Conservation (phyloP, 2,113 vertebrate species). For the Pyrgilauda ruficollis region DNA sequence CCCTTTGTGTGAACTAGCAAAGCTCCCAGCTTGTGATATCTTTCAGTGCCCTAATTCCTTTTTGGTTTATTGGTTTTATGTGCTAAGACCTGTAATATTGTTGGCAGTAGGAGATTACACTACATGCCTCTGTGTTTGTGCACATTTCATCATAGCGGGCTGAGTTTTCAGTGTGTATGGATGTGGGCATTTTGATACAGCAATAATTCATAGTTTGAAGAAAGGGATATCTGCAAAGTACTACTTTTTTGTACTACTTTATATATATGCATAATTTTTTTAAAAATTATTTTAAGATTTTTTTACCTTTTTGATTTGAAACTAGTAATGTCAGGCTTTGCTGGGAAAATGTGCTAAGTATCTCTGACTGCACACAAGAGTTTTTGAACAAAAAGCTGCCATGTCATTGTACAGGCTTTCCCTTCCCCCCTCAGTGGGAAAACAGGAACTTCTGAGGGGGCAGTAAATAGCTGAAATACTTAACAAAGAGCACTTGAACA, state of each 20-base stretch:
- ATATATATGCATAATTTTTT: not conserved
- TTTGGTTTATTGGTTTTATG: not conserved
- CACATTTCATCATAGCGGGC: not conserved
- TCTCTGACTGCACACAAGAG: not conserved
- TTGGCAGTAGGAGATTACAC: not conserved
- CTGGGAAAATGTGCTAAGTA: not conserved
- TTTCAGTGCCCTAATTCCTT: not conserved
- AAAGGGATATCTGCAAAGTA: not conserved
- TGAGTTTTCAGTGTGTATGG: not conserved
- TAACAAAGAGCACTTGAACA: constrained; percentile 4
- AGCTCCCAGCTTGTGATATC: not conserved
- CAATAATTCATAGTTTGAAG: not conserved
- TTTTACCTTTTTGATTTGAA: not conserved
- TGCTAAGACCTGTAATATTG: not conserved
- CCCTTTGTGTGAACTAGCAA: not conserved
- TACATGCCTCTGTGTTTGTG: not conserved
- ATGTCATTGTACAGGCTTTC: not conserved
- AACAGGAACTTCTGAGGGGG: constrained; percentile 19
- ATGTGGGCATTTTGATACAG: not conserved
- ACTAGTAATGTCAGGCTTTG: not conserved
- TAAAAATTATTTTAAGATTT: not conserved
- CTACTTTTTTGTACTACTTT: not conserved
- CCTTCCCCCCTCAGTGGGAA: constrained; percentile 30
- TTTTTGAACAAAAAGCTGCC: not conserved
- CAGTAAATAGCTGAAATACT: constrained; percentile 26